phyloP scores from a whole-genome alignment of 1,140 invertebrate genomes.

The Anthonomus grandis region DNA sequence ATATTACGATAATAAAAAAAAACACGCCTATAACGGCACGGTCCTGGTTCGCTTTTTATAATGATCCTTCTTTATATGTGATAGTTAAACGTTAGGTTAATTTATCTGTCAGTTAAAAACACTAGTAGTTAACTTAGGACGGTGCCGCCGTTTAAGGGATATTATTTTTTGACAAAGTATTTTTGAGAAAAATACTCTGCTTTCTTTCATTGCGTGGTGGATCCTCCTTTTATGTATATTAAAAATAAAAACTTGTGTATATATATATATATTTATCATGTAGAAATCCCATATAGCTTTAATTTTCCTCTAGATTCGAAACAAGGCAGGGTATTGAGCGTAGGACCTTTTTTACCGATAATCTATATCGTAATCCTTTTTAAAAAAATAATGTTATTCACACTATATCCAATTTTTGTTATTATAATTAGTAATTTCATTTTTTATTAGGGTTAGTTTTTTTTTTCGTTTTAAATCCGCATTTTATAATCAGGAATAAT shows the following conservation, averaged over 20 bases:
- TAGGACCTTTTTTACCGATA: slow-evolving; percentile 15
- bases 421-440: no score
- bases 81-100: slow-evolving; percentile 22
- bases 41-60: background rate
- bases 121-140: no score
- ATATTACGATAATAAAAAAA: no score
- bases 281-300: slow-evolving; percentile 20
- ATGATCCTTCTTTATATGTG: slow-evolving; percentile 11
- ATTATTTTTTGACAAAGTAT: no score
- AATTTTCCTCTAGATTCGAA: slow-evolving; percentile 9
- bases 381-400: background rate
- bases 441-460: slow-evolving; percentile 6
- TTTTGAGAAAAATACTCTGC: slow-evolving; percentile 19
- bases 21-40: no score
- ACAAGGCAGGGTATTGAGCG: slow-evolving; percentile 16
- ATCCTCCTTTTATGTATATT: background rate
- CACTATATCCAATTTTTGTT: background rate
- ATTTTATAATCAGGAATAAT: slow-evolving; percentile 15
- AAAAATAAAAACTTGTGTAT: no score
- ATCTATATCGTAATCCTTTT: slow-evolving; percentile 22
- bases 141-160: background rate
- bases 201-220: slow-evolving; percentile 4
- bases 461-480: background rate
- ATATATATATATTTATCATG: slow-evolving; percentile 18
- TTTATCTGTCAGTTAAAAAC: slow-evolving; percentile 10